Base-by-base conservation (phyloP, 1,140 invertebrate genomes). In the Drosophila bocqueti region DNA sequence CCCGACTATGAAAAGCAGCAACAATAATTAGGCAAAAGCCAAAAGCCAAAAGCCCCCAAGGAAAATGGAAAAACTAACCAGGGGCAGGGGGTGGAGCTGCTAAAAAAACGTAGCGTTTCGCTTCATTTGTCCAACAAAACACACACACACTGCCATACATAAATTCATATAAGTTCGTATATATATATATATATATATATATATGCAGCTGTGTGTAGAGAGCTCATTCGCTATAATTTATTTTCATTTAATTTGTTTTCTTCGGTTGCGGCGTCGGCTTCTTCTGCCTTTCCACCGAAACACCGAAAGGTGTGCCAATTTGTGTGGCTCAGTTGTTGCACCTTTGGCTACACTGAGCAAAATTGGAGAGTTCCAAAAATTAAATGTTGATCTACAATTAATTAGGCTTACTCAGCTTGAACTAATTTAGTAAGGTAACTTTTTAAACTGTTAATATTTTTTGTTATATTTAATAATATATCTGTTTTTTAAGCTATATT, bases 1-100 rank as follows among this genome's bases (percentile, higher is more conserved):
- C 85, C 85, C 85, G 84, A 89, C 81, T 87, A 89, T 84, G 85
- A 84, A 89, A 73, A 76, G 50, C 84, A 89, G 80, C 82, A 89
- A 90, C 84, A 89, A 89, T 90, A 89, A 89, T 90, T 89, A 90
- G 85, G 73, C 81, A 79, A 79, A 82, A 45, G 50, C 49, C n/a
- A 68, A 79, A 82, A 45, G 50, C 47, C n/a, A 68, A 78, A 60
- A 54, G 55, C 38, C 4, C 16, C 29, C 21, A 49, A 76, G 21
- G 74, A 74, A 73, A 74, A 68, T 59, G 52, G 43, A 59, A 67
- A 59, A 76, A 61, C 59, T 54, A 59, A 63, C 36, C 54, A 65
- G 75, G 54, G 36, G 66, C 65, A 18, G 46, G 21, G 15, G 21
- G 34, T 6, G 29, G 55, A 52, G 60, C 45, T 62, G 65, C 62